phyloP scores from a whole-genome alignment of 2,797 vertebrate genomes.

The Babyrousa celebensis region DNA sequence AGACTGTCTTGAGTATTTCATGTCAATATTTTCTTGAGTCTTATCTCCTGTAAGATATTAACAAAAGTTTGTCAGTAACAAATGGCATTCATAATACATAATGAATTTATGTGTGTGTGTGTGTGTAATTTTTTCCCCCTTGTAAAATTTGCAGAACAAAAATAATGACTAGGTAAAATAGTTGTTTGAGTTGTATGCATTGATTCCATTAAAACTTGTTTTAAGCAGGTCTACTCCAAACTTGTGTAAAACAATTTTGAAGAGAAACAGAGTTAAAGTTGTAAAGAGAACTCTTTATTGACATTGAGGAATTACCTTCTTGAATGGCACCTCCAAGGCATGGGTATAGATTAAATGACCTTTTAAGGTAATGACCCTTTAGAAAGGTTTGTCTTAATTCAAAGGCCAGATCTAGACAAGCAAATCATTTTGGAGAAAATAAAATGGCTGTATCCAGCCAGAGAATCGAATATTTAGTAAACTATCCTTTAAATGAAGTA shows the following conservation, averaged over 20 bases:
- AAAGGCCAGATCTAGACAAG: conserved; percentile 84
- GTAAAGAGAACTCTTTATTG: conserved; percentile 54
- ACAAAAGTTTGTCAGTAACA: not conserved
- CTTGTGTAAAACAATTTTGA: conserved; percentile 18
- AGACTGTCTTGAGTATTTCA: not conserved
- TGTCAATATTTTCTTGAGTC: conserved; percentile 4
- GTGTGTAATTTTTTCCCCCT: not conserved
- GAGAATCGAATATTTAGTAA: conserved; percentile 66
- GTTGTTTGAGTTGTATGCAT: not conserved
- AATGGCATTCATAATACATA: too few species aligned
- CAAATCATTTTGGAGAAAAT: conserved; percentile 84
- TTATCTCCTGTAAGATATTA: conserved; percentile 10
- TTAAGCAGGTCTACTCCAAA: not conserved
- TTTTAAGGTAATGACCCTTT: conserved; percentile 84
- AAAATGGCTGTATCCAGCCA: conserved; percentile 74
- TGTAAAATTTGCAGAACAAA: conserved; percentile 21
- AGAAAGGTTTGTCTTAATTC: conserved; percentile 84
- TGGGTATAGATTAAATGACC: conserved; percentile 78
- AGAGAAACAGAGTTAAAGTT: conserved; percentile 63
- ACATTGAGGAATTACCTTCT: conserved; percentile 73
- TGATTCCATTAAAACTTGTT: conserved; percentile 13
- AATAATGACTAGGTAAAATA: not conserved
- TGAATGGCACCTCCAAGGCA: conserved; percentile 72
- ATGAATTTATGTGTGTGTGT: not conserved
- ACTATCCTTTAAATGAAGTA: conserved; percentile 61